phyloP scores from a whole-genome alignment of 1,140 invertebrate species.

The Calephelis virginiensis region DNA sequence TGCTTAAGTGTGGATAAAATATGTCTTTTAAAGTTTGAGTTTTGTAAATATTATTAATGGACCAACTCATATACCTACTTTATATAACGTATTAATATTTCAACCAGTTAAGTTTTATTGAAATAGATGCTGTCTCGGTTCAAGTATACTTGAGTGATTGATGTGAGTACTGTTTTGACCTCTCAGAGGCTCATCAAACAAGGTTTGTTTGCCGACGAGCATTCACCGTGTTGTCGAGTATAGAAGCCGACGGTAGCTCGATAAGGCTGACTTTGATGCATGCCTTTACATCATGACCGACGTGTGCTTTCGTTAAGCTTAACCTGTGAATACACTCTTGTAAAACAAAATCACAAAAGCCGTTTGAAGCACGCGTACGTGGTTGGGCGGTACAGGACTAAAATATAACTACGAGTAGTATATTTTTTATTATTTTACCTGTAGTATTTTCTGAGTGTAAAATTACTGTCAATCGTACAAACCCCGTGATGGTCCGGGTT shows the following conservation, averaged over 20 bases:
- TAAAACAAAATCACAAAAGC: not conserved
- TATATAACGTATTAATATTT: not conserved
- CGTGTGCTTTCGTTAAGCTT: conserved; percentile 34
- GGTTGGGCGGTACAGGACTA: no score
- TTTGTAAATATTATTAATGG: no score
- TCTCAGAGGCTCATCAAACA: conserved; percentile 20
- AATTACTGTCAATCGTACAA: no score
- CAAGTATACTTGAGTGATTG: conserved; percentile 3
- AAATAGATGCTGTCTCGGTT: conserved; percentile 1
- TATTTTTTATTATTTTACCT: no score
- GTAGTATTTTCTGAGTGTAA: no score
- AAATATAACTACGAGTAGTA: no score
- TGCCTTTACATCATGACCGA: conserved; percentile 38
- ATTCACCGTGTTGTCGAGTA: conserved; percentile 19
- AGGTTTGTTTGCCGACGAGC: conserved; percentile 27
- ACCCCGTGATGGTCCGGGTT: no score
- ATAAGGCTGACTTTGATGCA: conserved; percentile 53
- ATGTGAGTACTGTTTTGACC: conserved; percentile 4
- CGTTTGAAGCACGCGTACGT: no score
- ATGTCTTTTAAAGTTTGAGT: no score
- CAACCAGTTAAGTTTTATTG: not conserved
- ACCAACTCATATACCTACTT: not conserved
- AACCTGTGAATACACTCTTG: conserved; percentile 11
- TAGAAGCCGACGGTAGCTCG: conserved; percentile 27
- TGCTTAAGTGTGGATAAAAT: no score